A percentile compares a stretch with the other conserved stretches of the same genome.
These are phyloP conservation scores for Amphibalanus amphitrite DNA, from an alignment of 1,140 invertebrate genomes.

Conservation along the genomic window DNA sequence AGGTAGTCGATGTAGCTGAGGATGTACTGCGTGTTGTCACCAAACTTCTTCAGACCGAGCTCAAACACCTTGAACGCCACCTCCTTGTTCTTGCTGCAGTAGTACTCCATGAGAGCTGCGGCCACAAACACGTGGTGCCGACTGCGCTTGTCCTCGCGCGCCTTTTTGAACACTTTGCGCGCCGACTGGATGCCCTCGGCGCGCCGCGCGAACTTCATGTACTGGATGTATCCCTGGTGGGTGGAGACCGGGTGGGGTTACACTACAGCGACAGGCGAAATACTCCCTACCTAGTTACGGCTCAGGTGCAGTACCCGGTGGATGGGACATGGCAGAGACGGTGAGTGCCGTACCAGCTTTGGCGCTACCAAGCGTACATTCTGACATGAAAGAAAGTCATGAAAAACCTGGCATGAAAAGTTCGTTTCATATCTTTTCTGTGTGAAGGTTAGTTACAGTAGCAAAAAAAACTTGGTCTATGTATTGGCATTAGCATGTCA, in stretches of 20 bases:
- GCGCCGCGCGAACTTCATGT: slow-evolving; percentile 94
- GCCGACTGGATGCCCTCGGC: slow-evolving; percentile 97
- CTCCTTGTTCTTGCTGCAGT: slow-evolving; percentile 97
- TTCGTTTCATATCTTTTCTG: too few species aligned
- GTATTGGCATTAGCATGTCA: too few species aligned
- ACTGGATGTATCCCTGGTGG: slow-evolving; percentile 84
- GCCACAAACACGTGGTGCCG: slow-evolving; percentile 89
- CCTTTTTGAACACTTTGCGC: slow-evolving; percentile 81
- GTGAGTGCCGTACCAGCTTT: too few species aligned
- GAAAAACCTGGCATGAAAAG: too few species aligned
- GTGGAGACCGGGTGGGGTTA: neutral
- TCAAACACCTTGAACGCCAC: slow-evolving; percentile 97
- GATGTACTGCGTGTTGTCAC: slow-evolving; percentile 83
- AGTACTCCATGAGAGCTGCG: slow-evolving; percentile 97
- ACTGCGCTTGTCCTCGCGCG: slow-evolving; percentile 70
- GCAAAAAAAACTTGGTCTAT: too few species aligned
- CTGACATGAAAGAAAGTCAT: too few species aligned
- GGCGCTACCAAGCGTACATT: too few species aligned
- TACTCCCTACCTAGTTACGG: too few species aligned
- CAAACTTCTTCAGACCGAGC: slow-evolving; percentile 90
- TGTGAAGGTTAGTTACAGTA: too few species aligned
- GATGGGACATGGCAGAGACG: too few species aligned
- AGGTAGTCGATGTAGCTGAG: slow-evolving; percentile 92
- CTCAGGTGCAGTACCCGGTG: too few species aligned
- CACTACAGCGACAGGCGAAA: too few species aligned